A percentile compares a stretch with the other conserved stretches of the same genome.
phyloP scores from a whole-genome alignment of 1,140 invertebrate genomes.

The Metaphire vulgaris region DNA sequence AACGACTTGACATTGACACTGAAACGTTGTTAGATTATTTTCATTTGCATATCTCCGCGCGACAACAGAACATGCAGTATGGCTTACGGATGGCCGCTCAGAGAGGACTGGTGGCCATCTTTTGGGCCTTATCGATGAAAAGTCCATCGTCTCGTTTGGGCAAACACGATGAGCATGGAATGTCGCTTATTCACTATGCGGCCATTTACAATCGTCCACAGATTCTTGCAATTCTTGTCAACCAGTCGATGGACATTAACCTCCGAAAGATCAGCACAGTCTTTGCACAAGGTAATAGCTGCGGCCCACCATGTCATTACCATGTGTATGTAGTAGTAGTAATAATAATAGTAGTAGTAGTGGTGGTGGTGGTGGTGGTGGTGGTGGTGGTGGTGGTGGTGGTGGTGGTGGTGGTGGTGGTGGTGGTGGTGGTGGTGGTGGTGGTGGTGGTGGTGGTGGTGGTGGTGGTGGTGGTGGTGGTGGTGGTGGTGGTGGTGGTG shows the following conservation, averaged over 20 bases:
- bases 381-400: neutral
- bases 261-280: slow-evolving; percentile 42
- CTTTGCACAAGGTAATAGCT: slow-evolving; percentile 40
- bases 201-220: slow-evolving; percentile 46
- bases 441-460: neutral
- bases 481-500: slow-evolving; percentile 21
- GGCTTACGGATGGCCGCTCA: slow-evolving; percentile 43
- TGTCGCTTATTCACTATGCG: slow-evolving; percentile 48
- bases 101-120: slow-evolving; percentile 47
- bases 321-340: neutral
- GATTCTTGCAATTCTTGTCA: slow-evolving; percentile 44
- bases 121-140: slow-evolving; percentile 43
- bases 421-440: neutral
- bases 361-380: neutral
- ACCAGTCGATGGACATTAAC: slow-evolving; percentile 48
- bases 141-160: slow-evolving; percentile 41
- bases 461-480: slow-evolving; percentile 14
- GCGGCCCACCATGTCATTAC: neutral
- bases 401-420: neutral
- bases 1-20: no score
- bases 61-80: slow-evolving; percentile 40
- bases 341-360: neutral
- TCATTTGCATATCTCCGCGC: no score
- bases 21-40: no score
- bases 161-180: slow-evolving; percentile 50